These are phyloP conservation scores for Aptenodytes patagonicus DNA, from an alignment of 2,113 vertebrate genomes.

Conservation along the genomic window DNA sequence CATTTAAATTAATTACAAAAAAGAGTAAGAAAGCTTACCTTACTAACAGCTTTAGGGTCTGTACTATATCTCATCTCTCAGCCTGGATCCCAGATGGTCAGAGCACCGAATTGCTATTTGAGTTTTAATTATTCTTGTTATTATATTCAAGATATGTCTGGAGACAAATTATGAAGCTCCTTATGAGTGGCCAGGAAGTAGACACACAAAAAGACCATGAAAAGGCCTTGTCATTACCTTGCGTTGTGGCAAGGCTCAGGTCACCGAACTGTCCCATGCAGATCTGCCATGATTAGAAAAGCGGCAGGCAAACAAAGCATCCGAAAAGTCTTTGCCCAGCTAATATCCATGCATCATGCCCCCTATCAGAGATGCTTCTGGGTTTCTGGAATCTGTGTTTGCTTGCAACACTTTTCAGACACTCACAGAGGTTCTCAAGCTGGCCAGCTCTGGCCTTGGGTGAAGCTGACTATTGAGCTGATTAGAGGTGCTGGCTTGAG, in stretches of 20 bases:
- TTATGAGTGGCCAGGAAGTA: neutral
- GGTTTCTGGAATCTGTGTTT: neutral
- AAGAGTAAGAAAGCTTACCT: slow-evolving; percentile 24
- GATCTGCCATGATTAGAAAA: neutral
- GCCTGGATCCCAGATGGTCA: slow-evolving; percentile 53
- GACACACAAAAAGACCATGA: neutral
- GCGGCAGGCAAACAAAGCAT: neutral
- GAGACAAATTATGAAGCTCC: slow-evolving; percentile 33
- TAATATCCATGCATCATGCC: neutral
- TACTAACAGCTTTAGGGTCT: slow-evolving; percentile 42
- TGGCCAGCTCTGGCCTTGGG: neutral
- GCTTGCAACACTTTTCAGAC: neutral
- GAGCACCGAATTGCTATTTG: slow-evolving; percentile 37
- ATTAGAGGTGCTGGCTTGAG: neutral
- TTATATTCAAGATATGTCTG: slow-evolving; percentile 25
- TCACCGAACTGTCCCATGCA: neutral
- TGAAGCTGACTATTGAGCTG: neutral
- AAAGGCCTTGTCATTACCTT: neutral
- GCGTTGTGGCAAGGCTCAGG: neutral
- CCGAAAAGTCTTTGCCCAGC: neutral
- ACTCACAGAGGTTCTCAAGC: neutral
- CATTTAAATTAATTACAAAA: slow-evolving; percentile 54
- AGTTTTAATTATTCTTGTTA: slow-evolving; percentile 54
- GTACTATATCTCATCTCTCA: slow-evolving; percentile 19
- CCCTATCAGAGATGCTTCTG: neutral